These are phyloP conservation scores for Semicossyphus pulcher DNA, from an alignment of 2,113 vertebrate genomes.

Conservation along the genomic window DNA sequence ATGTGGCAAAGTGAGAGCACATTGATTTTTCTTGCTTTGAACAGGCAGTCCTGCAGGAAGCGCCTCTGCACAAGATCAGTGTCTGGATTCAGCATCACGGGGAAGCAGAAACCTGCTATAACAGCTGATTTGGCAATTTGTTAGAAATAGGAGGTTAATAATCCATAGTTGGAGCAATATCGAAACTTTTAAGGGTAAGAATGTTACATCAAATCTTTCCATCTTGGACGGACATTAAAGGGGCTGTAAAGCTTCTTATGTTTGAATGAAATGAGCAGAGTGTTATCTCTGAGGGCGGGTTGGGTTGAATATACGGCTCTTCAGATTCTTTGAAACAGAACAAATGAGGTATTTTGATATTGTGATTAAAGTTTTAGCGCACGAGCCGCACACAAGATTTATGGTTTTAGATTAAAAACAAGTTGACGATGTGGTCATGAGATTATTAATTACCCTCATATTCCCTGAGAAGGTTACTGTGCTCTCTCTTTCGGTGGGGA, in stretches of 20 bases:
- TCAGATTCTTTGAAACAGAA: constrained; percentile 25
- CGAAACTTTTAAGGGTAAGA: constrained; percentile 26
- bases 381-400: neutral
- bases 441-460: constrained; percentile 25
- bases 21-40: constrained; percentile 69
- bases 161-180: constrained; percentile 48
- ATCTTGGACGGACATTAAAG: constrained; percentile 14
- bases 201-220: constrained; percentile 9
- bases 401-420: constrained; percentile 51
- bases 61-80: constrained; percentile 46
- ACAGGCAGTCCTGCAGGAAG: constrained; percentile 41
- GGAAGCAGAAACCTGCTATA: constrained; percentile 8
- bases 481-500: constrained; percentile 23
- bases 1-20: constrained; percentile 45
- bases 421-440: neutral
- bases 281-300: constrained; percentile 1
- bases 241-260: neutral
- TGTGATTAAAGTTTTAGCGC: neutral
- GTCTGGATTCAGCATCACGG: constrained; percentile 23
- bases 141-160: constrained; percentile 55
- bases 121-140: constrained; percentile 44
- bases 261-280: constrained; percentile 37
- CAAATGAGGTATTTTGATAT: constrained; percentile 13
- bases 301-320: constrained; percentile 7
- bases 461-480: constrained; percentile 14